phyloP scores from a whole-genome alignment of 2,888 invertebrate species.

The Aelia acuminata region DNA sequence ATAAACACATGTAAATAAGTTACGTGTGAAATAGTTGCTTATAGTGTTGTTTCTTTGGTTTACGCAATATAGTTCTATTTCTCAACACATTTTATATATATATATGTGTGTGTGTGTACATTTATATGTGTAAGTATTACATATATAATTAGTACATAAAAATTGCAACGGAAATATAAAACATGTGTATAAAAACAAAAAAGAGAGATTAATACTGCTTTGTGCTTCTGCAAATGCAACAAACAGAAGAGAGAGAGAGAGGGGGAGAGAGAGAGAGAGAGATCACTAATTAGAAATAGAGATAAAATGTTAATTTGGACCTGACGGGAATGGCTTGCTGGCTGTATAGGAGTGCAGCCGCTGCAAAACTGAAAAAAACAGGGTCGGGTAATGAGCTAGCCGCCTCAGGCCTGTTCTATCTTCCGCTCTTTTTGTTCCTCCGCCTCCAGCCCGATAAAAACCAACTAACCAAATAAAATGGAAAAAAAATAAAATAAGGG shows the following conservation, averaged over 20 bases:
- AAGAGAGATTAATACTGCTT: neutral
- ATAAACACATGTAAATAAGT: too few relatives aligned
- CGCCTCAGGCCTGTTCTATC: neutral
- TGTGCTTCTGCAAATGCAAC: neutral
- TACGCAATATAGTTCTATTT: too few relatives aligned
- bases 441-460: neutral
- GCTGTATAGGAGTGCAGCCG: neutral
- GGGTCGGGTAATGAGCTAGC: neutral
- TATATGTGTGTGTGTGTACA: too few relatives aligned
- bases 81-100: too few relatives aligned
- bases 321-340: neutral
- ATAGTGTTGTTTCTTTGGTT: too few relatives aligned
- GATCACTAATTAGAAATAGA: neutral
- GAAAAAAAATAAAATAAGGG: neutral
- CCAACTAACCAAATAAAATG: neutral
- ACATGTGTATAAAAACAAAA: neutral
- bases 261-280: neutral
- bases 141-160: too few relatives aligned
- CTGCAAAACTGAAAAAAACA: slow-evolving; percentile 3
- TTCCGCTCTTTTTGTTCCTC: neutral
- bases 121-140: too few relatives aligned
- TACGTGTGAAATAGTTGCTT: too few relatives aligned
- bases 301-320: slow-evolving; percentile 7
- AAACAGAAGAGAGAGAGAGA: neutral
- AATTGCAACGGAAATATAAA: too few relatives aligned